phyloP scores from a whole-genome alignment of 2,797 vertebrate species.

The Zonotrichia albicollis region DNA sequence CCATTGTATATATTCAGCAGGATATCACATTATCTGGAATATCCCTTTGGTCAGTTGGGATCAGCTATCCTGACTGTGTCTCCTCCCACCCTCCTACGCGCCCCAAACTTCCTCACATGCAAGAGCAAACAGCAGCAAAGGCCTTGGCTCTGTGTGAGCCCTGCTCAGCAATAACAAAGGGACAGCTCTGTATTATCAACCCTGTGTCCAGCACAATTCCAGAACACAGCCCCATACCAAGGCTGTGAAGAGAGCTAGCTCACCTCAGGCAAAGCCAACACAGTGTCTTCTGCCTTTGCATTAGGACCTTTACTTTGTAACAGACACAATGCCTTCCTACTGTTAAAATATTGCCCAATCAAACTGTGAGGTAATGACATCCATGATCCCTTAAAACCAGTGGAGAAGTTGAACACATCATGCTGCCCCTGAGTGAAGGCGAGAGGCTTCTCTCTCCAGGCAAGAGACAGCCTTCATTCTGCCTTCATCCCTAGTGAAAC shows the following conservation, averaged over 20 bases:
- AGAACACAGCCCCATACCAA: not conserved
- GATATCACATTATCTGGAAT: not conserved
- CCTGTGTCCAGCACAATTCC: too few relatives aligned
- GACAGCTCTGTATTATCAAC: not conserved
- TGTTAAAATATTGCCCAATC: not conserved
- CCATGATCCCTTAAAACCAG: not conserved
- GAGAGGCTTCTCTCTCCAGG: not conserved
- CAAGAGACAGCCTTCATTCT: not conserved
- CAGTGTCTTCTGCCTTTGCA: not conserved
- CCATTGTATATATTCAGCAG: fast-evolving
- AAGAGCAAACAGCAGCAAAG: not conserved
- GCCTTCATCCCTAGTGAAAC: not conserved
- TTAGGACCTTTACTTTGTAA: not conserved
- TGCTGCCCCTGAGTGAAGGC: not conserved
- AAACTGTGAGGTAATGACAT: not conserved
- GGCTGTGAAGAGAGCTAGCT: not conserved
- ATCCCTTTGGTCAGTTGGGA: too few relatives aligned
- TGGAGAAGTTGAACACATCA: not conserved
- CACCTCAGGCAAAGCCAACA: too few relatives aligned
- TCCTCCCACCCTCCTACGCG: not conserved
- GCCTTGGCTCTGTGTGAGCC: not conserved
- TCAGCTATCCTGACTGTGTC: not conserved
- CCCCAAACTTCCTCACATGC: fast-evolving
- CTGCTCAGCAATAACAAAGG: not conserved
- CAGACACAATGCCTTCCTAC: not conserved